These are phyloP conservation scores for Himalopsyche kuldschensis DNA, from an alignment of 2,888 invertebrate species.

Conservation along the genomic window DNA sequence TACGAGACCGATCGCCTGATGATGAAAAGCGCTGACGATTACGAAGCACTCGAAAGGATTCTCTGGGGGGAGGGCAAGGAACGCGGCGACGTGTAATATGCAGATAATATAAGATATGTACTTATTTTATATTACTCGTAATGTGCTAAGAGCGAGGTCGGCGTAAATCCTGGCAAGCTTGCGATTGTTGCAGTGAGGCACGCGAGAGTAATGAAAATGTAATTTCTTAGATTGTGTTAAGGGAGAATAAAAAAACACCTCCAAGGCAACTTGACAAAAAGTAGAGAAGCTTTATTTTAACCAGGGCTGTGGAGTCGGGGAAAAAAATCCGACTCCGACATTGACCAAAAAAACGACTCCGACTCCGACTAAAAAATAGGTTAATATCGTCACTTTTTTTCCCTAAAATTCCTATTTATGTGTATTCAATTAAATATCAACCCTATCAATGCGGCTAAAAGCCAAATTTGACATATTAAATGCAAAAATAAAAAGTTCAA, in stretches of 20 bases:
- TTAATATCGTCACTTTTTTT: no score
- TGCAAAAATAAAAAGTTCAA: no score
- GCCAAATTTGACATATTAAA: no score
- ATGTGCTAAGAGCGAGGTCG: neutral
- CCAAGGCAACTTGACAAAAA: neutral
- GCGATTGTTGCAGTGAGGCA: neutral
- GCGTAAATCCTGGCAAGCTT: neutral
- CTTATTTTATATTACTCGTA: neutral
- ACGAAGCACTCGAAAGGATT: neutral
- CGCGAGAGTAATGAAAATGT: neutral
- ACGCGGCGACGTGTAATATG: neutral
- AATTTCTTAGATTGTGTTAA: neutral
- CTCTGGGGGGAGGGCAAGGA: neutral
- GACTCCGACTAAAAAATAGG: no score
- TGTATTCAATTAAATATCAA: no score
- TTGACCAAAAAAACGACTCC: no score
- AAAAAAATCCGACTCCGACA: no score
- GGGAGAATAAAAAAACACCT: neutral
- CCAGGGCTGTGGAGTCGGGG: no score
- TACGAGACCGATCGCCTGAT: neutral
- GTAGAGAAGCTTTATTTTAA: no score
- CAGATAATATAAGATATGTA: neutral
- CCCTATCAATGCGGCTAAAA: no score
- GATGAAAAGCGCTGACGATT: neutral
- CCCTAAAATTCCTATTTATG: no score